phyloP scores from a whole-genome alignment of 2,113 vertebrate species.

The Morone chrysops region DNA sequence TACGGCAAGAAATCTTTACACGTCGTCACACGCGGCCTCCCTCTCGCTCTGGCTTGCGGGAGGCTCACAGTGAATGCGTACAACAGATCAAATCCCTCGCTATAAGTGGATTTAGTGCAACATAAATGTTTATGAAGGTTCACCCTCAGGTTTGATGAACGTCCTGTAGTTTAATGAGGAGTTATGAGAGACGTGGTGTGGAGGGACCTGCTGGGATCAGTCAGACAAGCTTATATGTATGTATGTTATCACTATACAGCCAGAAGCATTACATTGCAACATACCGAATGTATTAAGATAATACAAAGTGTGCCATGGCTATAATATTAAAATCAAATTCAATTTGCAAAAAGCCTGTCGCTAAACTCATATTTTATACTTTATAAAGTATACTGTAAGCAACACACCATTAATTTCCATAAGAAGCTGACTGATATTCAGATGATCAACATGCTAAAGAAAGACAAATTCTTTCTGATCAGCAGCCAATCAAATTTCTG shows the following conservation, averaged over 20 bases:
- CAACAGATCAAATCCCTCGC: background rate
- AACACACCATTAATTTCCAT: background rate
- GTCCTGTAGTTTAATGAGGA: slow-evolving; percentile 55
- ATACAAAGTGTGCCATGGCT: background rate
- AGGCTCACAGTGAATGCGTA: slow-evolving; percentile 1
- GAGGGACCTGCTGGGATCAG: slow-evolving; percentile 42
- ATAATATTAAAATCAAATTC: background rate
- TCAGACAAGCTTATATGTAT: slow-evolving; percentile 22
- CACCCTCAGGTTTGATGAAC: slow-evolving; percentile 48
- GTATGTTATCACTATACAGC: background rate
- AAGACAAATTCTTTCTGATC: background rate
- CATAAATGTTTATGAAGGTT: slow-evolving; percentile 62
- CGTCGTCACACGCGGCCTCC: background rate
- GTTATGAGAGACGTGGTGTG: slow-evolving; percentile 45
- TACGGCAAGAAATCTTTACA: too few relatives aligned
- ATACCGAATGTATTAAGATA: background rate
- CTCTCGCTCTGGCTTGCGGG: background rate
- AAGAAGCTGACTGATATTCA: background rate
- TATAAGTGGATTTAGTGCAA: slow-evolving; percentile 27
- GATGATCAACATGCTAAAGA: background rate
- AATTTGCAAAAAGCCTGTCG: background rate
- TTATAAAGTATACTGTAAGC: background rate
- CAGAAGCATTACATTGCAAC: background rate
- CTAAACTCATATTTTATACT: background rate
- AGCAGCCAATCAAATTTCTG: background rate